phyloP scores from a whole-genome alignment of 2,888 invertebrate genomes.

The Lypha dubia region DNA sequence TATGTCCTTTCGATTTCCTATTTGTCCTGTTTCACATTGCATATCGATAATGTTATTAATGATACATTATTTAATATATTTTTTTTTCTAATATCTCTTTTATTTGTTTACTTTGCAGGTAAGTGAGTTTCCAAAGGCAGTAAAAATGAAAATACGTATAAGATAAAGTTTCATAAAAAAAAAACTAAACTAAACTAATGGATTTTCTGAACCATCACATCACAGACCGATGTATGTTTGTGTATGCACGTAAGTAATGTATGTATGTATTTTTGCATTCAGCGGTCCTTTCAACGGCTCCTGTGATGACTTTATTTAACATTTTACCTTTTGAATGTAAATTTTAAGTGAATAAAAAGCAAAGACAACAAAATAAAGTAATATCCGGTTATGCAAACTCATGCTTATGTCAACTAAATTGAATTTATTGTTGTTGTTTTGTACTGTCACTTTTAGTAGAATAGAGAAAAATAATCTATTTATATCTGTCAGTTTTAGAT shows the following conservation, averaged over 20 bases:
- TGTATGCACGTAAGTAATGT: constrained; percentile 4
- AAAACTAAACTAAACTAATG: constrained; percentile 42
- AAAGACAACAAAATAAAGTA: constrained; percentile 37
- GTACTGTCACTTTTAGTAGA: constrained; percentile 33
- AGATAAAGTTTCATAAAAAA: constrained; percentile 14
- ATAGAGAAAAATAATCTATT: constrained; percentile 41
- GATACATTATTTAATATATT: constrained; percentile 9
- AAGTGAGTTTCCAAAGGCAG: constrained; percentile 48
- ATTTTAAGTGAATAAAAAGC: constrained; percentile 5
- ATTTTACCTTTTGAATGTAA: constrained; percentile 13
- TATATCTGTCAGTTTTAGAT: constrained; percentile 32
- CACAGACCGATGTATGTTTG: neutral
- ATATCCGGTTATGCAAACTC: constrained; percentile 62
- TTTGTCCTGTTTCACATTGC: neutral
- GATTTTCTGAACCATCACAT: constrained; percentile 21
- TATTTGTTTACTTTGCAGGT: constrained; percentile 44
- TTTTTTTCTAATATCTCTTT: constrained; percentile 37
- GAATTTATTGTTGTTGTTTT: constrained; percentile 14
- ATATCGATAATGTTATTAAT: constrained; percentile 49
- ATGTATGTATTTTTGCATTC: neutral
- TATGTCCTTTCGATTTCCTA: neutral
- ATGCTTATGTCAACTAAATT: constrained; percentile 53
- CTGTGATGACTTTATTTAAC: constrained; percentile 24
- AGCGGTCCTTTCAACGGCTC: neutral
- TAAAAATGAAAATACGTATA: neutral